Conservation (phyloP, 1,140 invertebrate genomes). For the Wasmannia auropunctata region DNA sequence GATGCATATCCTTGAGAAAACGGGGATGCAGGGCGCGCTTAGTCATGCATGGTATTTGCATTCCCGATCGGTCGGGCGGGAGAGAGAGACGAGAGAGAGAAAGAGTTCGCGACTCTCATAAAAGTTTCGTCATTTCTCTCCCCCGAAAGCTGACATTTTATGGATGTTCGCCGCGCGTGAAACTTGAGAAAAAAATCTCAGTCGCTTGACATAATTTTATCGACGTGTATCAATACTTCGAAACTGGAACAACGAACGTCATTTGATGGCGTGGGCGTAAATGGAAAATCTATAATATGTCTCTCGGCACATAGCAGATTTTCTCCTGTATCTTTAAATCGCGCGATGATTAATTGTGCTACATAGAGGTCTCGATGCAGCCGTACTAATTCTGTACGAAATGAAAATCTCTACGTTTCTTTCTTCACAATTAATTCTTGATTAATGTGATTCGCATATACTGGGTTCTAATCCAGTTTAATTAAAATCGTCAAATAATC, state of each 20-base stretch:
- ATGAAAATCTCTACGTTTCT: not conserved
- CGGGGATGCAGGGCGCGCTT: not conserved
- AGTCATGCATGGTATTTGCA: not conserved
- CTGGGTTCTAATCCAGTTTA: not conserved
- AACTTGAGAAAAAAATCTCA: slow-evolving; percentile 6
- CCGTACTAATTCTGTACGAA: not conserved
- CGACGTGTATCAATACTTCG: slow-evolving; percentile 27
- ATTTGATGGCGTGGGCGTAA: not conserved
- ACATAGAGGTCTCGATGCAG: not conserved
- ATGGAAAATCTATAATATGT: slow-evolving; percentile 20
- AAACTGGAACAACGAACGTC: slow-evolving; percentile 33
- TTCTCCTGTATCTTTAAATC: not conserved
- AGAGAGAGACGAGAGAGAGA: no score
- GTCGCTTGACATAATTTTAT: slow-evolving; percentile 33
- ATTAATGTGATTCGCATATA: not conserved
- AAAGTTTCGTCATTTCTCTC: slow-evolving; percentile 25
- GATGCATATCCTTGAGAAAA: not conserved
- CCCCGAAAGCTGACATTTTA: slow-evolving; percentile 2
- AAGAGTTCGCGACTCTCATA: not conserved
- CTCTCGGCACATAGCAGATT: not conserved
- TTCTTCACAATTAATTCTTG: not conserved
- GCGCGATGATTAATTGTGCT: not conserved
- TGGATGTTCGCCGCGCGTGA: not conserved
- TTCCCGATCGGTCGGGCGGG: not conserved
- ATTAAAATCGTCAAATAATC: not conserved